Evolutionary conservation across 1,140 invertebrate genomes (phyloP), one percentile per base, ranked within the genome.

Genomic region (Lasioglossum baleicum): DNA sequence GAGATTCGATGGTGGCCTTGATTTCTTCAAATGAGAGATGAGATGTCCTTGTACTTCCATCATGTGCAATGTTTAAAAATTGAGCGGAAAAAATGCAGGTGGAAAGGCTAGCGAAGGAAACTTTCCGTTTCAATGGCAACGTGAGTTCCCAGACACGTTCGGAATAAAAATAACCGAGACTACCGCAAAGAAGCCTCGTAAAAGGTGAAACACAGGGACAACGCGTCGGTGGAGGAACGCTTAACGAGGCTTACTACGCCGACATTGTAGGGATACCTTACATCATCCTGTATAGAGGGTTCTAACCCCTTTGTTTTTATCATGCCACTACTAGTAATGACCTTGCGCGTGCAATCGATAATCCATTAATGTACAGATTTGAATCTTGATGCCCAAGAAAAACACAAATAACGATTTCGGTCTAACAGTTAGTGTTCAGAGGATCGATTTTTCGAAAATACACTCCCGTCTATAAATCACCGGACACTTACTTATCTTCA

Each of bases 191-290:
- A 76, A 76, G 56, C 75, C 75, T 13, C n/a, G 22, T 13, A n/a
- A 58, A 69, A 22, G 13, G 3, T 4, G 40, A 69, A 60, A 61
- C 10, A 44, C n/a, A 15, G 44, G 42, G 6, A 44, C 35, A 48
- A 8, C 0, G 22, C 58, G 22, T 48, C 53, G 44, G 66, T 51
- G 4, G 8, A 40, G 3, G 69, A 60, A 61, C 20, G 66, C 26
- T 76, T 48, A 61, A 51, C 56, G 15, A 48, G 22, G 53, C 63
- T 76, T 40, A 61, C 2, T 48, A 31, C 20, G 13, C 22, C 17
- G 44, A 61, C 53, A 70, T 70, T 61, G 11, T 7, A 51, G 6
- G 17, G 75, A 76, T 61, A 76, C 53, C 66, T 31, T 61, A 75
- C 3, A n/a, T 60, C 44, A 44, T 40, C 26, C 42, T 13, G 31